Evolutionary conservation across 2,797 vertebrate species (phyloP).

Genomic region (Dendrocincla tyrannina): DNA sequence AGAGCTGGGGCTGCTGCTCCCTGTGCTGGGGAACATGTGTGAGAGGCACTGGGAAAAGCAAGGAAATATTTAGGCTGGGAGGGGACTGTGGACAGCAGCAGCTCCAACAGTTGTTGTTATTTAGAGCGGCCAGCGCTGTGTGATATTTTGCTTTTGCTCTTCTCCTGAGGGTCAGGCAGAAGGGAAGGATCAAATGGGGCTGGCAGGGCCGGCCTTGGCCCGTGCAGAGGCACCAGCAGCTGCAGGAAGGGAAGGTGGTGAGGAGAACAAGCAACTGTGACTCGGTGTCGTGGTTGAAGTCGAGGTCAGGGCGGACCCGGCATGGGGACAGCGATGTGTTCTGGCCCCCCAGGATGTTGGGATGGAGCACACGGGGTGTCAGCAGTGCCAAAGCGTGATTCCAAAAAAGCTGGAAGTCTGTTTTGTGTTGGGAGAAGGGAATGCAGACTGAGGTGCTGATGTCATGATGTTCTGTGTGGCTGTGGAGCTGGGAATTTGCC

Average conservation of each 20-base stretch:
- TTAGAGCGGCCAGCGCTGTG: neutral
- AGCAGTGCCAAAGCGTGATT: neutral
- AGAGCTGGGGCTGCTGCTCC: neutral
- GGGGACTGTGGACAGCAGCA: slow-evolving; percentile 19
- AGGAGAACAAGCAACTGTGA: neutral
- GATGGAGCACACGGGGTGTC: neutral
- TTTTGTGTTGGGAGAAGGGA: slow-evolving; percentile 5
- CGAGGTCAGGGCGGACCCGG: neutral
- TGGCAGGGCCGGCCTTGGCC: too few relatives aligned
- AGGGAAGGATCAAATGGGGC: neutral
- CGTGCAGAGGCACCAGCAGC: neutral
- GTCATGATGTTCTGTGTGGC: neutral
- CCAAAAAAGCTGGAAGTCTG: neutral
- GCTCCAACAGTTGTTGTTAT: neutral
- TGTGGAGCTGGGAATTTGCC: neutral
- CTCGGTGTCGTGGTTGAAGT: neutral
- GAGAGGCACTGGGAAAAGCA: neutral
- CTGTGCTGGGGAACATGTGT: neutral
- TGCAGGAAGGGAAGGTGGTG: neutral
- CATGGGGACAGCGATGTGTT: neutral
- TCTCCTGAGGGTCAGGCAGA: neutral
- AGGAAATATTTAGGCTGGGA: slow-evolving; percentile 36
- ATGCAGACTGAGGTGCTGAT: neutral
- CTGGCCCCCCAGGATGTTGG: neutral
- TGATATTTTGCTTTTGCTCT: neutral